Evolutionary conservation across 2,113 vertebrate genomes (phyloP).

Genomic region (Amia ocellicauda): DNA sequence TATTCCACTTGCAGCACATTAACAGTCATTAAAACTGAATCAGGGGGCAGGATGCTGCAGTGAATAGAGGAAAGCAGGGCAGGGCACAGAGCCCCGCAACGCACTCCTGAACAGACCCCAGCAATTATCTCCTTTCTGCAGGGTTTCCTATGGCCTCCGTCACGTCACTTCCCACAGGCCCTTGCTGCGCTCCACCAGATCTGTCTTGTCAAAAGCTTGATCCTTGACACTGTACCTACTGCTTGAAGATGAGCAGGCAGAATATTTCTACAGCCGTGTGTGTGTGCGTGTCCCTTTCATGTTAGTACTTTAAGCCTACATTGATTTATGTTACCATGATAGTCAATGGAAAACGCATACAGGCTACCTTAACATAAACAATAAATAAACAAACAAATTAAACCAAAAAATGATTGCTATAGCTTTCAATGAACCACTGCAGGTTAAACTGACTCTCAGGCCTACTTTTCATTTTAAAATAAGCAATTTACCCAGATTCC

Average conservation of each 20-base stretch:
- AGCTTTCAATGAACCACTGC: no score
- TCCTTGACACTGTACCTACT: not conserved
- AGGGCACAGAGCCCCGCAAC: slow-evolving; percentile 52
- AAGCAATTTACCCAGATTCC: no score
- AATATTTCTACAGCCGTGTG: no score
- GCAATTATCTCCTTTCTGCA: slow-evolving; percentile 68
- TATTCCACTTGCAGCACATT: slow-evolving; percentile 5
- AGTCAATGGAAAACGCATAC: no score
- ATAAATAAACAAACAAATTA: no score
- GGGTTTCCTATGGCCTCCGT: slow-evolving; percentile 65
- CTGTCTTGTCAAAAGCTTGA: slow-evolving; percentile 4
- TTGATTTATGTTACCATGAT: no score
- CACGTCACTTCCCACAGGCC: slow-evolving; percentile 54
- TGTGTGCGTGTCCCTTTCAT: no score
- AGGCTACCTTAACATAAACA: no score
- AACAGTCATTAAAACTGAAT: not conserved
- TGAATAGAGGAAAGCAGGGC: slow-evolving; percentile 75
- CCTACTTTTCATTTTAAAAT: no score
- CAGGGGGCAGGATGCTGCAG: slow-evolving; percentile 62
- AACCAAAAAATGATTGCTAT: no score
- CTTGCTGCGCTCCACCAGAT: slow-evolving; percentile 45
- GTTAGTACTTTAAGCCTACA: no score
- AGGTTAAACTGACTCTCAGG: no score
- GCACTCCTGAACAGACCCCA: slow-evolving; percentile 43
- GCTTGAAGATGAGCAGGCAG: slow-evolving; percentile 8